Base-by-base conservation (phyloP, 2,113 vertebrate genomes). In the Syngnathus scovelli region DNA sequence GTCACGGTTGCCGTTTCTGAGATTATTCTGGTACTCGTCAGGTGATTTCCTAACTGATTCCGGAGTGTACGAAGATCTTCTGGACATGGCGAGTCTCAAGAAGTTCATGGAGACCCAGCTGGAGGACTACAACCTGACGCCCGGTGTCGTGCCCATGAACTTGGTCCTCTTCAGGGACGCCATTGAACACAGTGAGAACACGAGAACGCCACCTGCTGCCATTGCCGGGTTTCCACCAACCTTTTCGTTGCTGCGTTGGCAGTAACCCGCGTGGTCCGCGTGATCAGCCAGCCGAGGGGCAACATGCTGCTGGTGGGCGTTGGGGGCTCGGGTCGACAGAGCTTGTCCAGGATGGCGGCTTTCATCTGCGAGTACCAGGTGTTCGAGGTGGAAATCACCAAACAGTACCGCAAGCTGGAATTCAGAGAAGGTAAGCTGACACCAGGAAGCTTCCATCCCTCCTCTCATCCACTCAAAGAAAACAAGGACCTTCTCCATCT, bases 281-380 rank as follows among this genome's bases (percentile, higher is more conserved):
- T 96, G 21, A 94, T 95, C 64, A 92, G 94, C 69, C 93, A 96
- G 85, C 93, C 87, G 1, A 86, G 94, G 6, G 94, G 94, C 12
- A 95, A 95, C 88, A 94, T 95, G 94, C 89, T 96, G 39, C 77
- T 96, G 77, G 90, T 96, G 48, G 95, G 95, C 52, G 92, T 94
- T 0, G 94, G 94, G 10, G 93, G 94, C 71, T 96, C 94, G 0
- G 95, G 94, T 7, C 89, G 93, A 61, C 93, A 93, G 85, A 96
- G 94, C 27, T 85, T 96, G 49, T 90, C 93, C 5, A 93, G 90
- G 66, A 78, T 96, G 61, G 91, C 94, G 0, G 89, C 94, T 2
- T 93, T 64, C 78, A 93, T 95, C 81, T 95, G 92, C 27, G 86
- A 92, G 18, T 95, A 95, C 73, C 71, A 82, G 74, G 90, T 92